Evolutionary conservation across 2,113 vertebrate species (phyloP).

Genomic region (Pangasianodon hypophthalmus): DNA sequence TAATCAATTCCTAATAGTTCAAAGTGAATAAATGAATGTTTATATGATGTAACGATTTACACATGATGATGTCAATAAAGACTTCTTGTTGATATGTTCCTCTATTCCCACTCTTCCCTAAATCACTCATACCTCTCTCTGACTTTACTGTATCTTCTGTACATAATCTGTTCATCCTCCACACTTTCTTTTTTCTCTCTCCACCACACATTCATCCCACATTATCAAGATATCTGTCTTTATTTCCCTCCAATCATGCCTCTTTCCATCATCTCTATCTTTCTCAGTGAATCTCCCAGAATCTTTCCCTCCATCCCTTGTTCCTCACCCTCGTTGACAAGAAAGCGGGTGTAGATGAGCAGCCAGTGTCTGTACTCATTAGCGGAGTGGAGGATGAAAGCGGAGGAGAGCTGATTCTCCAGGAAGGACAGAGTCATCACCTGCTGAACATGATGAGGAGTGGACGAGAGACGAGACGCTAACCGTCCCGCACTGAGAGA

Average conservation of each 20-base stretch:
- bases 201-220: neutral
- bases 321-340: constrained; percentile 92
- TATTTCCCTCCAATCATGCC: neutral
- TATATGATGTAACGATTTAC: neutral
- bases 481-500: constrained; percentile 83
- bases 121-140: neutral
- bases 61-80: neutral
- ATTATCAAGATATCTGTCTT: neutral
- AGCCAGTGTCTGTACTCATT: constrained; percentile 95
- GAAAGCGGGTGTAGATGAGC: constrained; percentile 94
- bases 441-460: constrained; percentile 92
- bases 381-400: constrained; percentile 85
- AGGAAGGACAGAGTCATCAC: constrained; percentile 92
- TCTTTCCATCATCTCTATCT: neutral
- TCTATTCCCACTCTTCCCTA: neutral
- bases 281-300: neutral
- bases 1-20: neutral
- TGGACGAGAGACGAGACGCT: constrained; percentile 89
- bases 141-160: neutral
- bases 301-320: neutral
- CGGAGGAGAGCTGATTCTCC: constrained; percentile 92
- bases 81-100: neutral
- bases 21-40: neutral
- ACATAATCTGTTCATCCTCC: neutral
- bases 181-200: neutral